A percentile compares a stretch with the other conserved stretches of the same genome.
These are phyloP conservation scores for Cinara cedri DNA, from an alignment of 2,888 invertebrate genomes.

Conservation along the genomic window DNA sequence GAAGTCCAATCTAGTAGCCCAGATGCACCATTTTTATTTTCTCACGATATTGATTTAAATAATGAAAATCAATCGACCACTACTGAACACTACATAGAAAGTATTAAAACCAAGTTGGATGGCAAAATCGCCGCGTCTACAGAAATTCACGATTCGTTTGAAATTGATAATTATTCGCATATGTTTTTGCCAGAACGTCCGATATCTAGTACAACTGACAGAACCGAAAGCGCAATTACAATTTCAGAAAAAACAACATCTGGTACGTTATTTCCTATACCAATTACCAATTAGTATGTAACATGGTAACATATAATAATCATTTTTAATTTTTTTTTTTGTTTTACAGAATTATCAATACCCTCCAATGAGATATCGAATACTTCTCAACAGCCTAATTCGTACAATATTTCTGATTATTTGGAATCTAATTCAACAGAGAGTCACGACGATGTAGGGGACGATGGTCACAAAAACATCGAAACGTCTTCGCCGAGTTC, in stretches of 20 bases:
- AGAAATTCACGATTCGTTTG: neutral
- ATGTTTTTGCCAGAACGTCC: conserved; percentile 23
- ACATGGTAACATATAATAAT: neutral
- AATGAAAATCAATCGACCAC: conserved; percentile 37
- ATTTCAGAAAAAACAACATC: conserved; percentile 25
- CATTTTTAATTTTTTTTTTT: conserved; percentile 9
- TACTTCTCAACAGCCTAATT: conserved; percentile 11
- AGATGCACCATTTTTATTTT: neutral
- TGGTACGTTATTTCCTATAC: conserved; percentile 5
- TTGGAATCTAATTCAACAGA: conserved; percentile 32
- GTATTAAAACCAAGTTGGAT: conserved; percentile 36
- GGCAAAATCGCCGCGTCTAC: conserved; percentile 18
- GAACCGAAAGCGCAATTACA: neutral
- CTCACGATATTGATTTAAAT: conserved; percentile 11
- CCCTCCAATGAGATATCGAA: conserved; percentile 33
- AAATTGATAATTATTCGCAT: conserved; percentile 21
- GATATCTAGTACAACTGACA: conserved; percentile 7
- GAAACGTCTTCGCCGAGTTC: conserved; percentile 32
- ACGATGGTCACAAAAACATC: conserved; percentile 17
- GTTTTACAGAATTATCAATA: neutral
- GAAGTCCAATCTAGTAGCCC: conserved; percentile 33
- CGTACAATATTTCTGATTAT: conserved; percentile 19
- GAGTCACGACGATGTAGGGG: conserved; percentile 16
- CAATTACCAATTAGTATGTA: neutral
- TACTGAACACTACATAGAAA: conserved; percentile 48